These are phyloP conservation scores for Plutella xylostella DNA, from an alignment of 2,888 invertebrate genomes.

Conservation along the genomic window DNA sequence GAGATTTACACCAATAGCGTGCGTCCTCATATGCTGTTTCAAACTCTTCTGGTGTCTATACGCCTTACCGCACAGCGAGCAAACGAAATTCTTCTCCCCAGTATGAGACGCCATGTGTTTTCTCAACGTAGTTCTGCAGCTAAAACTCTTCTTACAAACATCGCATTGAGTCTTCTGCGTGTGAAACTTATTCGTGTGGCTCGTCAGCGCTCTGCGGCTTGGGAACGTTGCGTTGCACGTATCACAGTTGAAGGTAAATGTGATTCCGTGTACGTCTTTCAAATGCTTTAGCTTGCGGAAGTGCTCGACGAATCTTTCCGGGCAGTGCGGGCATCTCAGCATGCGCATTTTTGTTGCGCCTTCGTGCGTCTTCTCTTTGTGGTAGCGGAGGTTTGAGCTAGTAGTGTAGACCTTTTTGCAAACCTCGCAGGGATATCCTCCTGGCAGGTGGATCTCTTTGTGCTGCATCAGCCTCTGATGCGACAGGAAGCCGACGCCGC, in stretches of 20 bases:
- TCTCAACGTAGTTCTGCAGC: constrained; percentile 39
- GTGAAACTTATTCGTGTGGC: constrained; percentile 47
- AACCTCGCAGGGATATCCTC: constrained; percentile 43
- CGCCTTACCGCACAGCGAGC: constrained; percentile 55
- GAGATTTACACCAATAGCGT: constrained; percentile 21
- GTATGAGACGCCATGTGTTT: constrained; percentile 44
- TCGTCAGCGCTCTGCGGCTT: constrained; percentile 37
- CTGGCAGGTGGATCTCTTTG: constrained; percentile 43
- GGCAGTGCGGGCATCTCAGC: constrained; percentile 41
- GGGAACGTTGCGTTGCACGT: constrained; percentile 38
- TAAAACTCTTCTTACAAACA: constrained; percentile 58
- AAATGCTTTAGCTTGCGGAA: constrained; percentile 47
- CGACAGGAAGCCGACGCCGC: constrained; percentile 47
- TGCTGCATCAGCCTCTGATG: constrained; percentile 43
- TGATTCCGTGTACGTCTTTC: constrained; percentile 41
- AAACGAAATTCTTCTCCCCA: constrained; percentile 38
- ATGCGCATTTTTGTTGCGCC: constrained; percentile 36
- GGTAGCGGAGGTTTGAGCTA: constrained; percentile 43
- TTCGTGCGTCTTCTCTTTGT: constrained; percentile 41
- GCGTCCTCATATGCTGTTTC: constrained; percentile 47
- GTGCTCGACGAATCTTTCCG: constrained; percentile 44
- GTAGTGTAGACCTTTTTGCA: constrained; percentile 61
- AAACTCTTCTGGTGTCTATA: constrained; percentile 58
- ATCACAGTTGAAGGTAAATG: constrained; percentile 42
- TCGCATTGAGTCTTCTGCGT: constrained; percentile 53